These are phyloP conservation scores for Lycocerus yunnanus DNA, from an alignment of 2,888 invertebrate species.

Conservation along the genomic window DNA sequence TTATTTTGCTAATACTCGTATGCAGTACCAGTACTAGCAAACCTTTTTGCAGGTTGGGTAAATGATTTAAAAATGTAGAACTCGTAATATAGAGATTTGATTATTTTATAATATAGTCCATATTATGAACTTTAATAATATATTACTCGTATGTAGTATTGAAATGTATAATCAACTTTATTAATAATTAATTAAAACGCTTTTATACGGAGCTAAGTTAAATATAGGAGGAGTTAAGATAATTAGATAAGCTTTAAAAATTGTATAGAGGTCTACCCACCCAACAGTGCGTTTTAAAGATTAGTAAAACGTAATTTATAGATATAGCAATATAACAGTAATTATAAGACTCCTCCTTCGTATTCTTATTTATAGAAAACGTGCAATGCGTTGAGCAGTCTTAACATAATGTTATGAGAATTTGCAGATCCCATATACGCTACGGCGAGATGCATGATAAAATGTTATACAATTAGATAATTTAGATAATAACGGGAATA, in stretches of 20 bases:
- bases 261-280: slow-evolving; percentile 29
- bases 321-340: slow-evolving; percentile 31
- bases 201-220: slow-evolving; percentile 17
- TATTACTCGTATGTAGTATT: neutral
- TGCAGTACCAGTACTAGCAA: too few species aligned
- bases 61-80: neutral
- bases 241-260: slow-evolving; percentile 29
- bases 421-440: slow-evolving; percentile 6
- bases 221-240: slow-evolving; percentile 27
- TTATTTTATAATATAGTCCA: neutral
- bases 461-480: neutral
- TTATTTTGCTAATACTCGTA: too few species aligned
- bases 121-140: neutral
- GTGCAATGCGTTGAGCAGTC: slow-evolving; percentile 26
- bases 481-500: neutral
- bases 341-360: slow-evolving; percentile 30
- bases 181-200: neutral
- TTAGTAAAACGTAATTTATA: slow-evolving; percentile 31
- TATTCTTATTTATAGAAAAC: slow-evolving; percentile 31
- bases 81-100: neutral
- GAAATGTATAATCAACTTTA: neutral
- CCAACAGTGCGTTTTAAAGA: slow-evolving; percentile 25
- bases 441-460: neutral
- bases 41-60: neutral
- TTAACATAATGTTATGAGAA: slow-evolving; percentile 24